Percentiles rank a stretch among this genome's conserved stretches.
Conservation (phyloP, 1,140 invertebrate genomes). For the Drosophila carrolli region DNA sequence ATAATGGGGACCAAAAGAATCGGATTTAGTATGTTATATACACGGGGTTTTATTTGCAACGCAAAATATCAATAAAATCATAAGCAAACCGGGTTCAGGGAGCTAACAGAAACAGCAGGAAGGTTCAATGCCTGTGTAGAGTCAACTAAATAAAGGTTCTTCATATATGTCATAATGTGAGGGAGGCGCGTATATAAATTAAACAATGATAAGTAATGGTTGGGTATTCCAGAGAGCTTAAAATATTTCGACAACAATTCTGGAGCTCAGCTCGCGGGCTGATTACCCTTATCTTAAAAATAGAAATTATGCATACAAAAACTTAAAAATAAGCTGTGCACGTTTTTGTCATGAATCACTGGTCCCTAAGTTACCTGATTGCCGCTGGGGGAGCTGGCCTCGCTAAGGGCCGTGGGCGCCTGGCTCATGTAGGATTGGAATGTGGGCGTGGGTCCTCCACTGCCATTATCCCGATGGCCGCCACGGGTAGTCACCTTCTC, state of each 20-base stretch:
- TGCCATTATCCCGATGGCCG: conserved; percentile 58
- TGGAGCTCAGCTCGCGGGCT: conserved; percentile 26
- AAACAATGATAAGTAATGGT: conserved; percentile 58
- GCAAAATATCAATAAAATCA: conserved; percentile 49
- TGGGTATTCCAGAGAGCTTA: conserved; percentile 16
- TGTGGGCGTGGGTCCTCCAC: conserved; percentile 58
- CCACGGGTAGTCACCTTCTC: conserved; percentile 79
- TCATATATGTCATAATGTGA: conserved; percentile 33
- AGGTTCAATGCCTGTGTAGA: conserved; percentile 31
- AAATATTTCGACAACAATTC: conserved; percentile 5
- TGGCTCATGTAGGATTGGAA: conserved; percentile 83
- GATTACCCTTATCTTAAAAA: conserved; percentile 12
- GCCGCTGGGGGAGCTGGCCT: conserved; percentile 78
- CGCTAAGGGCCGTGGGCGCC: conserved; percentile 65
- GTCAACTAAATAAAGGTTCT: conserved; percentile 62
- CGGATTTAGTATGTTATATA: conserved; percentile 27
- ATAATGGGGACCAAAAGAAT: background rate
- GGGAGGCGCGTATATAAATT: conserved; percentile 52
- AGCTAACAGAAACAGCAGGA: conserved; percentile 42
- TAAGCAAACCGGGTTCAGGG: conserved; percentile 29
- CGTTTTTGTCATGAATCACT: conserved; percentile 25
- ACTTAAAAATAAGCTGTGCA: conserved; percentile 23
- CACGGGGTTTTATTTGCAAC: conserved; percentile 54
- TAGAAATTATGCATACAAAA: conserved; percentile 35
- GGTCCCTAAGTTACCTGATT: conserved; percentile 79